Evolutionary conservation across 1,140 invertebrate genomes (phyloP), one percentile per base, ranked within the genome.

Genomic region (Pygmarrhopalites habei): DNA sequence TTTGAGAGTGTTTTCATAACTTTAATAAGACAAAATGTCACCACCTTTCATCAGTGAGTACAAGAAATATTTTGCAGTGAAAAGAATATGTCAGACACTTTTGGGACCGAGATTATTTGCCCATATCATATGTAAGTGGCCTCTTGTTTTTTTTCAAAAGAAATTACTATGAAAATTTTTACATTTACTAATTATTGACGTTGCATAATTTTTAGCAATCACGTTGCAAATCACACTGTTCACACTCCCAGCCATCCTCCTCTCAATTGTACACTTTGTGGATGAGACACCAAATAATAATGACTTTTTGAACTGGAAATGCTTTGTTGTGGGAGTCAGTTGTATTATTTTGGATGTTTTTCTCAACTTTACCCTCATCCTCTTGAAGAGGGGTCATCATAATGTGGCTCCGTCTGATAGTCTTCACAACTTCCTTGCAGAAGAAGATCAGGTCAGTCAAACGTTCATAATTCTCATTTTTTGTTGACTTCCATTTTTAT

Each of bases 1-100:
- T n/a, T n/a, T n/a, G n/a, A n/a, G n/a, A n/a, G n/a, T n/a, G n/a
- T n/a, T n/a, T n/a, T n/a, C n/a, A n/a, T n/a, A n/a, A n/a, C n/a
- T n/a, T n/a, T n/a, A 19, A n/a, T 5, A 35, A 15, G 15, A 35
- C 5, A 56, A 32, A 58, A 68, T 68, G 66, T 52, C 62, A 47
- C 66, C 66, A 25, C 66, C 66, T 41, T 30, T 68, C 5, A 64
- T 68, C 26, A 61, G 43, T n/a, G 26, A 53, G 12, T 68, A 68
- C 46, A 68, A 68, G 43, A 61, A 53, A 30, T 49, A 28, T 17
- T 68, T 68, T 29, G 58, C 55, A 10, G 29, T 64, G 12, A 58
- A 63, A 53, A 28, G 66, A 26, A 35, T 68, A 32, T 46, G 21
- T 19, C 62, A 68, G 59, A 64, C 62, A 7, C 64, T 68, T 23